Base-by-base conservation (phyloP, 2,888 invertebrate species). In the Eledona agricola region DNA sequence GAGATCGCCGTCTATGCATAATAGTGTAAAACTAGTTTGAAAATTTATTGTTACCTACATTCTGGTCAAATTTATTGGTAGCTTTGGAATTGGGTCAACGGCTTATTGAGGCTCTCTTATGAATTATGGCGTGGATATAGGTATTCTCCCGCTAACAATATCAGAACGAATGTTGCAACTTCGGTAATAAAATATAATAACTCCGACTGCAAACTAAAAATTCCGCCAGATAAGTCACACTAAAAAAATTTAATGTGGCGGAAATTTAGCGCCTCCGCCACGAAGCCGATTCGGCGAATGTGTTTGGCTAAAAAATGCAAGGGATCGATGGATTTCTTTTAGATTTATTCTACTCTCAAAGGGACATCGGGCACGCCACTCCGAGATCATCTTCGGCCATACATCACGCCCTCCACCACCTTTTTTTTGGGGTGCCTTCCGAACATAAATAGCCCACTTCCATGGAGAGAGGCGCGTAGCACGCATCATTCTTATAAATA, bases 121-220 rank as follows among this genome's bases (percentile, higher is more conserved):
- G 25, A 53, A 31, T 47, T 53, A 52, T 42, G 26, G 20, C 32
- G 12, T 38, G 25, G 40, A 46, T 38, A 38, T 46, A 52, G 32
- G 40, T 40, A 31, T 40, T 31, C 40, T 31, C 40, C 16, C 20
- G 17, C 31, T 20, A 40, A 50, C 49, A 49, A 49, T 49, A 50
- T 50, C 49, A 32, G 40, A 50, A 50, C 40, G 26, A 50, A 50
- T 50, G 49, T 40, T 50, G 23, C 22, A 50, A 50, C 49, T 50
- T 50, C 19, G 40, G 40, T 50, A 40, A 50, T 50, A 50, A 50
- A 50, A 50, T 50, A 50, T 50, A 23, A 40, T 50, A 50, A 50
- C 40, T 40, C 31, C 40, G 35, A 37, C 47, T 46, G 35, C 5
- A 29, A 46, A 46, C 46, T 34, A 34, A 22, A n/a, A 47, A 47